Percentiles rank a stretch among this genome's conserved stretches.
These are phyloP conservation scores for Penaeus chinensis DNA, from an alignment of 1,140 invertebrate genomes.

Conservation along the genomic window DNA sequence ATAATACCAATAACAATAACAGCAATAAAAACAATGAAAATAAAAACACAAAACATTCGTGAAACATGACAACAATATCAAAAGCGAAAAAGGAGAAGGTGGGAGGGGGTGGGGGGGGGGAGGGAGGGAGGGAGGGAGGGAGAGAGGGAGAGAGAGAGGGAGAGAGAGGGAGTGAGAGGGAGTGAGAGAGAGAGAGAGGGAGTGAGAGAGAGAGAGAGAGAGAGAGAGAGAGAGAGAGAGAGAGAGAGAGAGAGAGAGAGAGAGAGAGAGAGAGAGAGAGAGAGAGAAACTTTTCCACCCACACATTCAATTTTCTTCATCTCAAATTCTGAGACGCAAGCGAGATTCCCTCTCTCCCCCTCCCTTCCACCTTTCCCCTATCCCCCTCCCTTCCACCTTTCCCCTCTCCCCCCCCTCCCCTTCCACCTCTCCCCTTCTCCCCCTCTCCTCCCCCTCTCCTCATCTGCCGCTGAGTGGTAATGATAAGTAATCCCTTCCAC, in stretches of 20 bases:
- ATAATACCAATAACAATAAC: too few species aligned
- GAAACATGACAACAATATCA: not conserved
- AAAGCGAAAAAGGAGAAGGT: not conserved
- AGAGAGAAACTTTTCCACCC: not conserved
- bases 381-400: too few species aligned
- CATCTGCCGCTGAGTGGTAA: not conserved
- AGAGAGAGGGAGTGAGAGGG: not conserved
- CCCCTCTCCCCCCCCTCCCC: too few species aligned
- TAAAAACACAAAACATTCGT: too few species aligned
- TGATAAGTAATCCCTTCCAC: too few species aligned
- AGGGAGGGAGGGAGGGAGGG: not conserved
- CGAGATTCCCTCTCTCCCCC: too few species aligned
- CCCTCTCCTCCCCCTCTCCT: not conserved
- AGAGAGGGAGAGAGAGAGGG: not conserved
- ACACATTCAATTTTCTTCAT: not conserved
- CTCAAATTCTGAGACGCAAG: too few species aligned
- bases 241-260: slow-evolving; percentile 11
- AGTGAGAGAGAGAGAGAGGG: not conserved
- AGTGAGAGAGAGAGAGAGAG: not conserved
- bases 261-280: not conserved
- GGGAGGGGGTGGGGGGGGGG: not conserved
- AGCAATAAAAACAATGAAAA: too few species aligned
- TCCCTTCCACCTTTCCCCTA: too few species aligned
- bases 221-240: slow-evolving; percentile 18
- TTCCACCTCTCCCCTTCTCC: too few species aligned